Conservation (phyloP, 2,113 vertebrate genomes). For the Cranoglanis bouderius region DNA sequence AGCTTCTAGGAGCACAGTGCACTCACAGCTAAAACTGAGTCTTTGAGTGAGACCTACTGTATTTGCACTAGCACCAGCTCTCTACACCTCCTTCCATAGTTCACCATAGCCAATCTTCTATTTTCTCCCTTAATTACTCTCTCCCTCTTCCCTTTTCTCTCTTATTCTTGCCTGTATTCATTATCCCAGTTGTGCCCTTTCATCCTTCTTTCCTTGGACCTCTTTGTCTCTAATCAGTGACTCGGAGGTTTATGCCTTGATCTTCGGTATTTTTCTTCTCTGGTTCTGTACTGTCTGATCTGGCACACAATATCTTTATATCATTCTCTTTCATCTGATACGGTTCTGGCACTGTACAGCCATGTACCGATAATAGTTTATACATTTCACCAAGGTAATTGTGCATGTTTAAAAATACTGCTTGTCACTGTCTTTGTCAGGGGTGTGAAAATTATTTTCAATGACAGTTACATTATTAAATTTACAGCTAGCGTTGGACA, state of each 20-base stretch:
- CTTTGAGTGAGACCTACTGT: slow-evolving; percentile 17
- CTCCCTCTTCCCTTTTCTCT: not conserved
- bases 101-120: not conserved
- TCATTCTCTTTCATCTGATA: not conserved
- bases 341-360: not conserved
- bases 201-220: not conserved
- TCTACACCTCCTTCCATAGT: not conserved
- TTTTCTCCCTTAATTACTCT: slow-evolving; percentile 3
- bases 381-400: not conserved
- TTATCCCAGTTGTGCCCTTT: slow-evolving; percentile 1
- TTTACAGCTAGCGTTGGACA: not conserved
- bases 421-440: not conserved
- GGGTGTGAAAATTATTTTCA: not conserved
- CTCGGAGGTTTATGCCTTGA: not conserved
- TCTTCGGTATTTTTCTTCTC: not conserved
- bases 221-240: slow-evolving; percentile 20
- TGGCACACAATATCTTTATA: not conserved
- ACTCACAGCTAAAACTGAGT: slow-evolving; percentile 28
- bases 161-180: not conserved
- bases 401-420: not conserved
- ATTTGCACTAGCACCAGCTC: slow-evolving; percentile 14
- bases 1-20: slow-evolving; percentile 14
- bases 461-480: not conserved
- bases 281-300: not conserved
- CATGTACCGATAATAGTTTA: too few relatives aligned